Conservation (phyloP, 1,140 invertebrate genomes). For the Heliconius hermathena region DNA sequence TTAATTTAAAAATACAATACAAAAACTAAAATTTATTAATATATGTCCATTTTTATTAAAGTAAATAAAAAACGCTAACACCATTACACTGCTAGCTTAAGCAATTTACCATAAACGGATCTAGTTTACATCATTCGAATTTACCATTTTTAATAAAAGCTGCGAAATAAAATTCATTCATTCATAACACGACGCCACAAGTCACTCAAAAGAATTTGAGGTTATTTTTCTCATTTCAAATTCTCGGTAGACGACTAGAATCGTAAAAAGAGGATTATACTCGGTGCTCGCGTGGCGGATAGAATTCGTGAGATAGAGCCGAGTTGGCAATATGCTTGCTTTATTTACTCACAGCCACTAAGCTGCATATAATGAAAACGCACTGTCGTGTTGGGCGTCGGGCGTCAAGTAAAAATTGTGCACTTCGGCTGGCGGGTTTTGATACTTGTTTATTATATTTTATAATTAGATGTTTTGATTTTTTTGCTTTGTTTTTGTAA, state of each 20-base stretch:
- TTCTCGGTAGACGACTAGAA: slow-evolving; percentile 71
- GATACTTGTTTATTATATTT: slow-evolving; percentile 42
- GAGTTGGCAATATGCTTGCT: slow-evolving; percentile 71
- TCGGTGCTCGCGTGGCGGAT: slow-evolving; percentile 63
- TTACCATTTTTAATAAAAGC: slow-evolving; percentile 43
- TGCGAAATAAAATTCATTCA: slow-evolving; percentile 48
- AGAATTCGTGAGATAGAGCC: slow-evolving; percentile 74
- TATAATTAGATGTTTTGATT: too few species aligned
- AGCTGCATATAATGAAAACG: slow-evolving; percentile 82
- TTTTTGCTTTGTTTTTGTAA: background rate
- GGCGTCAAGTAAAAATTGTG: slow-evolving; percentile 65
- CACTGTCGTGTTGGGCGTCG: slow-evolving; percentile 75
- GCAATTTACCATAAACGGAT: slow-evolving; percentile 42
- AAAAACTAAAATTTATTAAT: background rate
- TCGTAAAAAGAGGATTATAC: slow-evolving; percentile 81
- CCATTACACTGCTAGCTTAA: slow-evolving; percentile 29
- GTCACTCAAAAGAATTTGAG: slow-evolving; percentile 70
- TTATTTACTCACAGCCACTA: slow-evolving; percentile 76
- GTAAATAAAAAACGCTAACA: slow-evolving; percentile 3
- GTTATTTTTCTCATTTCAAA: slow-evolving; percentile 79
- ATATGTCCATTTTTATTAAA: background rate
- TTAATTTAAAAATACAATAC: too few species aligned
- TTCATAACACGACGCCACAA: slow-evolving; percentile 65
- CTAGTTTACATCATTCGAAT: slow-evolving; percentile 41
- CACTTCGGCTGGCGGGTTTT: slow-evolving; percentile 44